Evolutionary conservation across 2,113 vertebrate genomes (phyloP), one percentile per base, ranked within the genome.

Genomic region (Onychostoma macrolepis): DNA sequence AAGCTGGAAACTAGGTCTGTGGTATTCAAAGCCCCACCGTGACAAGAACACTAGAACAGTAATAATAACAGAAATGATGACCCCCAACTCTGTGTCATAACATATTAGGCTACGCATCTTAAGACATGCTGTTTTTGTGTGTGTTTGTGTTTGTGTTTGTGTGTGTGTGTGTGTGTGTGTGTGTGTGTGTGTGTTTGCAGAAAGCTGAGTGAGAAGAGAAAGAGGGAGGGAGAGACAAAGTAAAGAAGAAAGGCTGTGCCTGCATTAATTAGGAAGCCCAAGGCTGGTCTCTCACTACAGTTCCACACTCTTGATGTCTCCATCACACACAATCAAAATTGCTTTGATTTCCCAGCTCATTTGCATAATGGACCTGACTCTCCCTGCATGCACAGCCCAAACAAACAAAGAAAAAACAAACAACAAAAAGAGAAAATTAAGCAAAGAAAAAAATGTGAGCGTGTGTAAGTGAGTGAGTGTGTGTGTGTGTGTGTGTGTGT

Each of bases 341-440:
- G 80, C 80, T 83, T 83, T 83, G 80, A 83, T 83, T 83, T 83
- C 63, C 17, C 26, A 48, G 61, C 21, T 69, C 9, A 83, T 83
- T 83, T 50, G 63, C 80, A 83, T 69, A 83, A 83, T 83, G 63
- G 63, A 28, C 19, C 9, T 19, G 10, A 48, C 58, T 69, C n/a
- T 67, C 61, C 61, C 38, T 67, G 41, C 80, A 67, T 48, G 5
- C 61, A 28, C 13, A 67, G 61, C 15, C 17, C 56, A 67, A 82
- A 65, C 80, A 41, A 65, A 45, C 6, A 53, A 26, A 48, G 26
- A 45, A 82, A 63, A 50, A 69, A 83, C 26, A 83, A 45, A 61
- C 21, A 61, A 63, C 24, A 63, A 30, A 65, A 48, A 45, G n/a
- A 45, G 26, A 80, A 43, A 65, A 81, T 81, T 65, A 81, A 65